phyloP scores from a whole-genome alignment of 2,888 invertebrate genomes.

The Lochmaea capreae region DNA sequence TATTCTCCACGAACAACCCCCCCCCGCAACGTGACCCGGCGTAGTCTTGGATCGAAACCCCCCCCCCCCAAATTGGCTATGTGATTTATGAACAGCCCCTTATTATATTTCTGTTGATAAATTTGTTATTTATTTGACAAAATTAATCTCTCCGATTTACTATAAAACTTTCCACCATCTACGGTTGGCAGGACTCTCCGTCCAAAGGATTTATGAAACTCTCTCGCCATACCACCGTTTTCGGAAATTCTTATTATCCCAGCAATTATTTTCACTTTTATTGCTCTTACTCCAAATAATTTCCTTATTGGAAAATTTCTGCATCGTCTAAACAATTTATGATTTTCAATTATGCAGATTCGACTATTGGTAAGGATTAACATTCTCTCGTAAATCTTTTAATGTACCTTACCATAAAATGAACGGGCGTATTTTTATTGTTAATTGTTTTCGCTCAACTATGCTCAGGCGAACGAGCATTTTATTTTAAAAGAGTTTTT shows the following conservation, averaged over 20 bases:
- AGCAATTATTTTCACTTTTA: slow-evolving; percentile 4
- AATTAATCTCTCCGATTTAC: too few relatives aligned
- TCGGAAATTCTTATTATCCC: not conserved
- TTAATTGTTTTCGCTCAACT: not conserved
- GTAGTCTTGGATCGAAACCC: too few relatives aligned
- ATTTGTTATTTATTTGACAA: too few relatives aligned
- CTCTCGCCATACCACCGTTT: not conserved
- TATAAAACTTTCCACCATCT: not conserved
- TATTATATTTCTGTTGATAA: too few relatives aligned
- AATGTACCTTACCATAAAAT: slow-evolving; percentile 1
- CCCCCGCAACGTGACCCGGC: too few relatives aligned
- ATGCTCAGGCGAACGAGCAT: not conserved
- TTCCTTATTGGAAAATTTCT: slow-evolving; percentile 10
- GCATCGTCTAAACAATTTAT: slow-evolving; percentile 6
- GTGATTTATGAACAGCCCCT: too few relatives aligned
- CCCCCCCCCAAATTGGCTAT: too few relatives aligned
- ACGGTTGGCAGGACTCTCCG: too few relatives aligned
- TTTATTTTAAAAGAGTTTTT: not conserved
- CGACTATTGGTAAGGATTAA: not conserved
- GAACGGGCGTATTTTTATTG: not conserved
- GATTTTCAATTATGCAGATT: slow-evolving; percentile 20
- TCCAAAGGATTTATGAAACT: too few relatives aligned
- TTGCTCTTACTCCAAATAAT: slow-evolving; percentile 12
- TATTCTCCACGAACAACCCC: too few relatives aligned
- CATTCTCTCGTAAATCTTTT: slow-evolving; percentile 5